Base-by-base conservation (phyloP, 2,113 vertebrate species). In the Lagopus muta region DNA sequence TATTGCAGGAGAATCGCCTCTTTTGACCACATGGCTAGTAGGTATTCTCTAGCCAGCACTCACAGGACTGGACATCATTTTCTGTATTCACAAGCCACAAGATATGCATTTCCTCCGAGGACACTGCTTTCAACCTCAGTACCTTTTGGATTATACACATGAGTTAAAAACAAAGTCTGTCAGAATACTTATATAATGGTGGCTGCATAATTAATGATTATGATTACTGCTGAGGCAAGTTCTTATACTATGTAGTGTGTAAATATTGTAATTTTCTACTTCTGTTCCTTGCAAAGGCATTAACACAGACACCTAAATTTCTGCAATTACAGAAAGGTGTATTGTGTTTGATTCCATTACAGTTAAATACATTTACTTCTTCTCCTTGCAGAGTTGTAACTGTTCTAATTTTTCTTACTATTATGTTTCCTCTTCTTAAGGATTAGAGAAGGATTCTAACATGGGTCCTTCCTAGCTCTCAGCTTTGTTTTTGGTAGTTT, bases 401-500 rank as follows among this genome's bases (percentile, higher is more conserved):
- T 81, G 4, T 62, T 36, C 96, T 52, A 83, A 22, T 89, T 95
- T 48, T 67, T 57, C 20, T 62, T 91, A 28, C 6, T 61, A 66
- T 55, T 75, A 24, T 45, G 13, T 3, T 73, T 81, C 10, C 48
- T 91, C 74, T 67, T 42, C 19, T 36, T 77, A 62, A 62, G 94
- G 14, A 91, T 85, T 71, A 92, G 13, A 87, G 18, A 45, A 81
- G 27, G 61, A 72, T 36, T 67, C 95, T n/a, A 61, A 89, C 67
- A 92, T 67, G 50, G 19, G 50, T 93, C 19, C n/a, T 96, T 47
- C 25, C 13, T 55, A 42, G 45, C 64, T 83, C 82, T 74, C 43
- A 73, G 70, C 12, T 25, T 87, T 60, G 74, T 78, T 96, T 82
- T 88, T 75, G 57, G 43, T 58, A 20, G 54, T 48, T 96, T 91